Base-by-base conservation (phyloP, 2,888 invertebrate genomes). In the Prostheceraeus crozeri region DNA sequence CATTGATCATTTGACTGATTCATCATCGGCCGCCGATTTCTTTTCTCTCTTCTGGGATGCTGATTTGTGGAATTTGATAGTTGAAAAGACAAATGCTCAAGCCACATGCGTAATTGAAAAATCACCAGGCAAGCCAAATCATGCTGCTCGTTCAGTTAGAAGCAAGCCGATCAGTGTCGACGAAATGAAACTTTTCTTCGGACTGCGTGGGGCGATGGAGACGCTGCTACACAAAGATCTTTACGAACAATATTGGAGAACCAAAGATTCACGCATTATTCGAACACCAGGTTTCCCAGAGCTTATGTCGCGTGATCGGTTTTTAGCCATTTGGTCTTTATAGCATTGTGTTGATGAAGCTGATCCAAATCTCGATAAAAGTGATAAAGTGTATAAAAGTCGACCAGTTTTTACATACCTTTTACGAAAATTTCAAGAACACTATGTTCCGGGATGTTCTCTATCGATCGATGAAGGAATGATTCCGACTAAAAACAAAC, bases 101-200 rank as follows among this genome's bases (percentile, higher is more conserved):
- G n/a, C n/a, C n/a, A n/a, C n/a, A n/a, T n/a, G n/a, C n/a, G n/a
- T n/a, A n/a, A n/a, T n/a, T n/a, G n/a, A n/a, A n/a, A n/a, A n/a
- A n/a, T n/a, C n/a, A n/a, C n/a, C n/a, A n/a, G n/a, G n/a, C n/a
- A n/a, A n/a, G n/a, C n/a, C n/a, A n/a, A n/a, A n/a, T n/a, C n/a
- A n/a, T n/a, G n/a, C n/a, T n/a, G n/a, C n/a, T n/a, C n/a, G n/a
- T n/a, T n/a, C n/a, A n/a, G n/a, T n/a, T n/a, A n/a, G n/a, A n/a
- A n/a, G n/a, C n/a, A n/a, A n/a, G n/a, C n/a, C n/a, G n/a, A n/a
- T 59, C 1, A 63, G 56, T 61, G 57, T 64, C 1, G 36, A 30
- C 56, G 63, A 61, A 35, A 52, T 63, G 54, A 63, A 63, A 52
- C 60, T 63, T 45, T 61, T 63, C 36, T n/a, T 63, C 21, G 62